Evolutionary conservation across 1,140 invertebrate species (phyloP), one percentile per base, ranked within the genome.

Genomic region (Sycophaga agraensis): DNA sequence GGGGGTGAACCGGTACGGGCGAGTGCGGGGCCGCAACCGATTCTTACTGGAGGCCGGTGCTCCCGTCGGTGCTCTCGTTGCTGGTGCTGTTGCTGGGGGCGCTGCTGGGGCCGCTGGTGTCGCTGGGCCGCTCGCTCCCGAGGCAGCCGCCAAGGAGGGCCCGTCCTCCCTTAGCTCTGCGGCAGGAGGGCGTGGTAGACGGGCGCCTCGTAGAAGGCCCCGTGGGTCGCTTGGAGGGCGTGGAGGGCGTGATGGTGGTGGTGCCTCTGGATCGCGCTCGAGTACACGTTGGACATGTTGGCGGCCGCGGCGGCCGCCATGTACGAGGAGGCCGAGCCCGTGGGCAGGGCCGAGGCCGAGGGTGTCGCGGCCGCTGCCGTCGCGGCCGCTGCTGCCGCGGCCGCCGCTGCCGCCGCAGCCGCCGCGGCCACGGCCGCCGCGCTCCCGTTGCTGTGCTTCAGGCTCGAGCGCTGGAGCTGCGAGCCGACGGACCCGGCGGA

Each of bases 181-280:
- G 75, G 75, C 56, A 77, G 54, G 26, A 77, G 69, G 19, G 75
- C 75, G 16, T 75, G 71, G 59, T 77, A 77, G 49, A 72, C 69
- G 21, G 75, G 73, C 48, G 73, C 73, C 54, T 77, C 75, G 60
- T 75, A 77, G 62, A 77, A 75, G 42, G 69, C 70, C 7, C 43
- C 17, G 28, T 63, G 60, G 31, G 28, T 16, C 1, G 50, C 34
- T 1, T 56, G 43, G 0, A 48, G 42, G 2, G 55, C 35, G 48
- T 58, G 55, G 2, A 63, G 35, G 2, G 54, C 45, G 7, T 37
- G 43, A 19, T 56, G 60, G n/a, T 55, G 51, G 8, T 69, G 73
- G 56, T 74, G 74, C 65, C 73, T 73, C 56, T 76, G 74, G 51
- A 76, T 69, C 19, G 75, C 70, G 51, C 68, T 73, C 43, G 73